Evolutionary conservation across 2,888 invertebrate genomes (phyloP), one percentile per base, ranked within the genome.

Genomic region (Zygaena filipendulae): DNA sequence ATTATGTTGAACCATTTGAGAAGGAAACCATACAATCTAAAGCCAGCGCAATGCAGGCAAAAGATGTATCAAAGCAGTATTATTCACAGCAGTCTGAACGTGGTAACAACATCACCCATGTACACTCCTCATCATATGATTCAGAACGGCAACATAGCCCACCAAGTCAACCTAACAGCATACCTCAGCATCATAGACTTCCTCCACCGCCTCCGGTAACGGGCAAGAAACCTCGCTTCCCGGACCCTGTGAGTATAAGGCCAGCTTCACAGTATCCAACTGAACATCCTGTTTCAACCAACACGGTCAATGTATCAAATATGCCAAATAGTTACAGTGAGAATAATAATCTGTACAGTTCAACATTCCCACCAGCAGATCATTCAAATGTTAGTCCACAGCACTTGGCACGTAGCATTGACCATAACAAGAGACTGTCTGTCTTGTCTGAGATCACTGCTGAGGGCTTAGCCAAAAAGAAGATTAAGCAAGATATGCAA

Each of bases 1-100:
- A 79, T 43, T 79, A 79, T 51, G 77, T 79, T 20, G 79, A 79
- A 35, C 79, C 79, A 11, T 79, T 79, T 55, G 77, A 79, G 38
- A 77, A 79, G 33, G 79, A 79, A 42, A 64, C 66, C 13, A 79
- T 79, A 20, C 75, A 79, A 36, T 79, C 79, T 0, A 75, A 68
- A 56, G 62, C 71, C 10, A 72, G 69, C 59, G 79, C 79, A n/a
- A 37, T 77, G 12, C 57, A 72, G 33, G 63, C 71, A 10, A 67
- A 70, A 41, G 70, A 77, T 37, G 48, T 63, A 13, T 79, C 79
- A 1, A 67, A 56, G 32, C 75, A 74, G 39, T 74, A 66, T 39
- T 75, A 60, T 32, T 47, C 60, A 4, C 57, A 62, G 22, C 53
- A 69, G 14, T 63, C 64, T 3, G 58, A 47, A 20, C 33, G 36